phyloP scores from a whole-genome alignment of 2,888 invertebrate species.

The Tenthredo notha region DNA sequence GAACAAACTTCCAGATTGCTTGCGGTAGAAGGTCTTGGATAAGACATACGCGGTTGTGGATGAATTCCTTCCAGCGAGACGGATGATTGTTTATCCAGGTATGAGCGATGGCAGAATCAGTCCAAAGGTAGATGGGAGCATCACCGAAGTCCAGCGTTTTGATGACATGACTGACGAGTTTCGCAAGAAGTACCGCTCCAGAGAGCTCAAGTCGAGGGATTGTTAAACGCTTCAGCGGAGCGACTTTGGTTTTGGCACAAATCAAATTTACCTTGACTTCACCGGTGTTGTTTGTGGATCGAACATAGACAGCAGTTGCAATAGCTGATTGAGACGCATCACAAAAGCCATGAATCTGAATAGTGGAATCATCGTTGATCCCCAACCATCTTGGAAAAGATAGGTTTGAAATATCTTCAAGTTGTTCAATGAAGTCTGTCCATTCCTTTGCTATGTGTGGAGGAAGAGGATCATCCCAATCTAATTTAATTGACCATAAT shows the following conservation, averaged over 20 bases:
- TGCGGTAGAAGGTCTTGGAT: conserved; percentile 24
- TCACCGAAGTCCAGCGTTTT: background rate
- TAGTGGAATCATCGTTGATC: background rate
- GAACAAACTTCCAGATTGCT: conserved; percentile 6
- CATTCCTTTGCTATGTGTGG: conserved; percentile 2
- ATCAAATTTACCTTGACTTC: background rate
- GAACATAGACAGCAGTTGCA: conserved; percentile 21
- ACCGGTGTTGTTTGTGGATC: background rate
- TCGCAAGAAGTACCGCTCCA: conserved; percentile 46
- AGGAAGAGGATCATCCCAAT: conserved; percentile 19
- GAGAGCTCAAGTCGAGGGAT: conserved; percentile 56
- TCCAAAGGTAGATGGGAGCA: conserved; percentile 25
- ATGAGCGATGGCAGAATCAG: conserved; percentile 41
- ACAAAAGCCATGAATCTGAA: conserved; percentile 51
- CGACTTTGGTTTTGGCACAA: conserved; percentile 52
- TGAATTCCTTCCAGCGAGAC: conserved; percentile 53
- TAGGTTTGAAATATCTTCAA: conserved; percentile 1
- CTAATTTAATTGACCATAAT: background rate
- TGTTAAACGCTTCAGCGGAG: conserved; percentile 52
- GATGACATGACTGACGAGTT: conserved; percentile 10
- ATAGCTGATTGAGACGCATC: conserved; percentile 50
- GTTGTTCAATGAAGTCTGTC: conserved; percentile 8
- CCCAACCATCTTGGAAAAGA: conserved; percentile 52
- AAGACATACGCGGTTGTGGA: conserved; percentile 51
- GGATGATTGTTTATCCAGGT: conserved; percentile 50